A percentile compares a stretch with the other conserved stretches of the same genome.
These are phyloP conservation scores for Cydia splendana DNA, from an alignment of 1,140 invertebrate species.

Conservation along the genomic window DNA sequence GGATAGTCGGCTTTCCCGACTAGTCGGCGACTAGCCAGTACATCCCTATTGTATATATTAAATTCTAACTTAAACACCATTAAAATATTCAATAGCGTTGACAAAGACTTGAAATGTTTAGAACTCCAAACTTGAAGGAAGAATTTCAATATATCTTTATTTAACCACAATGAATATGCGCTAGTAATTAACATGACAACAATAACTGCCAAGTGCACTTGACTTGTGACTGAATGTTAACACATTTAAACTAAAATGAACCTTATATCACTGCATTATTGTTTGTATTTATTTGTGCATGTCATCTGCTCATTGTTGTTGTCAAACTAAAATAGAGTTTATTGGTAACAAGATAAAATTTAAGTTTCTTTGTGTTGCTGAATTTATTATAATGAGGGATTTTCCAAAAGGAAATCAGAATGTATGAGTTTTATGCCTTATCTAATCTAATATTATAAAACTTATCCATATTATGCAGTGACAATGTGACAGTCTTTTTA, in stretches of 20 bases:
- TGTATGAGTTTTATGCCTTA: background rate
- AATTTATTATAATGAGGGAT: background rate
- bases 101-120: background rate
- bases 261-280: background rate
- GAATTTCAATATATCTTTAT: background rate
- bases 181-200: conserved; percentile 12
- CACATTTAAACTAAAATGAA: background rate
- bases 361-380: background rate
- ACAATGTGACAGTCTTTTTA: background rate
- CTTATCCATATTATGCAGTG: background rate
- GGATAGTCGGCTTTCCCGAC: too few relatives aligned
- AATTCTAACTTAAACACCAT: background rate
- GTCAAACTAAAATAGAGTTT: background rate
- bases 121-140: background rate
- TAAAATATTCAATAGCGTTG: background rate
- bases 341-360: background rate
- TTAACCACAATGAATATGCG: background rate
- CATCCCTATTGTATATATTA: too few relatives aligned
- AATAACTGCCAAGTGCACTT: background rate
- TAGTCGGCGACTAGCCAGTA: too few relatives aligned
- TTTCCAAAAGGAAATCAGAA: background rate
- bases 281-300: background rate
- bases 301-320: background rate
- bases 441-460: conserved; percentile 7
- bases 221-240: background rate